Percentiles rank a stretch among this genome's conserved stretches.
Conservation (phyloP, 2,888 invertebrate genomes). For the Macaria notata region DNA sequence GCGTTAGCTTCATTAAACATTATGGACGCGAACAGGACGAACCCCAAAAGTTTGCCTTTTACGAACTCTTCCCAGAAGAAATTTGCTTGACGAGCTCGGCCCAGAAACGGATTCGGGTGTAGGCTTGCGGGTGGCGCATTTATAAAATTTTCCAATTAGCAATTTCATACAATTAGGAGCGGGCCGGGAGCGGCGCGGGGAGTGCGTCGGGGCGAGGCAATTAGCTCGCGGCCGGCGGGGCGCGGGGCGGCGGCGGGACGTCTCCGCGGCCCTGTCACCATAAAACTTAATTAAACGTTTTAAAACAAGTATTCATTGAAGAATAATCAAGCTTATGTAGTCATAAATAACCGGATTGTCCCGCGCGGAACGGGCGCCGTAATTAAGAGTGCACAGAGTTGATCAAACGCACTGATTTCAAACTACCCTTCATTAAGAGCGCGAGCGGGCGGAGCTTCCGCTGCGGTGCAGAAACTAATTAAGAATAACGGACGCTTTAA, state of each 20-base stretch:
- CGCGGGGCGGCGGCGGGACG: constrained; percentile 78
- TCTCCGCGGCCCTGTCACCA: constrained; percentile 78
- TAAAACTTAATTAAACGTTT: constrained; percentile 84
- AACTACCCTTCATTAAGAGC: constrained; percentile 82
- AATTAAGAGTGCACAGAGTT: constrained; percentile 83
- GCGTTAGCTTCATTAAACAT: background rate
- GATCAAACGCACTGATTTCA: constrained; percentile 83
- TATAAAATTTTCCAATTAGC: constrained; percentile 83
- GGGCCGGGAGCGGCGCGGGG: constrained; percentile 50
- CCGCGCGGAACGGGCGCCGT: constrained; percentile 80
- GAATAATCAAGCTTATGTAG: constrained; percentile 84
- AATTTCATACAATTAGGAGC: constrained; percentile 81
- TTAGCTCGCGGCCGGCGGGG: constrained; percentile 80
- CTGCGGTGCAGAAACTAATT: constrained; percentile 83
- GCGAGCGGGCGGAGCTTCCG: constrained; percentile 73
- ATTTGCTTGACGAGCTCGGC: constrained; percentile 23
- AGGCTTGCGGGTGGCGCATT: constrained; percentile 75
- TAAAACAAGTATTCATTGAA: constrained; percentile 84
- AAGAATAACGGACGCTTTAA: constrained; percentile 83
- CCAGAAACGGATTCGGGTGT: constrained; percentile 50
- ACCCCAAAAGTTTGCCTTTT: constrained; percentile 18
- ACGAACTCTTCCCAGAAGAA: constrained; percentile 19
- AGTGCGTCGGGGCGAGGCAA: constrained; percentile 81
- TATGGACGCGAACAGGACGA: background rate
- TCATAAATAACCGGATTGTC: constrained; percentile 83